Evolutionary conservation across 2,888 invertebrate species (phyloP).

Genomic region (Leucoma salicis): DNA sequence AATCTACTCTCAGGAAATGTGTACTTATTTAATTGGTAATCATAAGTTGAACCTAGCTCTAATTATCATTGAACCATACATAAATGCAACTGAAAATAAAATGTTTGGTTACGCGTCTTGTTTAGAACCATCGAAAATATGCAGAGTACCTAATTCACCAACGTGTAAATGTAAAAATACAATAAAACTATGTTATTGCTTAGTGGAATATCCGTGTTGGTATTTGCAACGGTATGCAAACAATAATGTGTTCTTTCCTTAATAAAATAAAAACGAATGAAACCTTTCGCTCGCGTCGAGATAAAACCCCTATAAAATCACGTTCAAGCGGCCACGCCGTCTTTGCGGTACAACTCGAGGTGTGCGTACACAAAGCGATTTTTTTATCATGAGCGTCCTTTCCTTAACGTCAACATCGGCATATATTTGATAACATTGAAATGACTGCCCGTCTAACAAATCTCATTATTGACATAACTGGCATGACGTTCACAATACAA

Average conservation of each 20-base stretch:
- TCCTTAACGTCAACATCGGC: constrained; percentile 50
- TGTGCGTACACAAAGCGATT: constrained; percentile 17
- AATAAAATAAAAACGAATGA: constrained; percentile 42
- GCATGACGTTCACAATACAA: constrained; percentile 38
- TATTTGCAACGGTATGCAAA: constrained; percentile 26
- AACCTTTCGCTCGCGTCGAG: constrained; percentile 38
- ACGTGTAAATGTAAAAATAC: not conserved
- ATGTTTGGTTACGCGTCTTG: no score
- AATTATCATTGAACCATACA: no score
- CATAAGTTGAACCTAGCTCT: no score
- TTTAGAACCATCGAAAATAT: not conserved
- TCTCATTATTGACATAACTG: constrained; percentile 61
- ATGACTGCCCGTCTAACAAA: constrained; percentile 38
- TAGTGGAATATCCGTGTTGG: constrained; percentile 13
- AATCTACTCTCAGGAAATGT: no score
- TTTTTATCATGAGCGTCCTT: constrained; percentile 56
- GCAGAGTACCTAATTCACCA: not conserved
- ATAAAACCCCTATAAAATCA: constrained; percentile 74
- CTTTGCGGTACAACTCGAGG: constrained; percentile 30
- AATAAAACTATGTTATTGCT: constrained; percentile 3
- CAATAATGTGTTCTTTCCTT: constrained; percentile 17
- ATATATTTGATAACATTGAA: constrained; percentile 68
- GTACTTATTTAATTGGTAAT: no score
- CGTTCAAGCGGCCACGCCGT: constrained; percentile 38
- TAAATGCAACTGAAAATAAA: no score